Conservation (phyloP, 2,888 invertebrate genomes). For the Eretmocerus hayati region DNA sequence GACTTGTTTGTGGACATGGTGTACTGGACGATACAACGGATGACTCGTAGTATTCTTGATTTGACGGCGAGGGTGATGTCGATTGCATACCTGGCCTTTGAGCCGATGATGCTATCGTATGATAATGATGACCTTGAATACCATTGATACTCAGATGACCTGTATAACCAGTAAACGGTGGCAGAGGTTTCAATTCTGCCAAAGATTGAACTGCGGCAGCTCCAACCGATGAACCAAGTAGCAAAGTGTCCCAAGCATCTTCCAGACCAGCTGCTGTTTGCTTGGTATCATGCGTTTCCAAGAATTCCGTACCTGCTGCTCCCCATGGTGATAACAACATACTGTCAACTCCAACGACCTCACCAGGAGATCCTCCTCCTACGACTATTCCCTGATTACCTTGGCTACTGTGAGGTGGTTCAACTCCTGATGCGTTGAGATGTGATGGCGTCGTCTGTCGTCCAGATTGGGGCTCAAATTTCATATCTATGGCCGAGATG, state of each 20-base stretch:
- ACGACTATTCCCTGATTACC: conserved; percentile 35
- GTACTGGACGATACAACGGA: conserved; percentile 49
- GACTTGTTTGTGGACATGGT: conserved; percentile 38
- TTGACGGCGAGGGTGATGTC: conserved; percentile 41
- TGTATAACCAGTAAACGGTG: conserved; percentile 81
- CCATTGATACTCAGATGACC: conserved; percentile 82
- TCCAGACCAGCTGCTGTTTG: conserved; percentile 39
- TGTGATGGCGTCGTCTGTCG: conserved; percentile 38
- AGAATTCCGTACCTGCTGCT: conserved; percentile 35
- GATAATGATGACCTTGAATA: conserved; percentile 80
- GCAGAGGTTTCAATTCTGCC: conserved; percentile 77
- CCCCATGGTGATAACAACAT: conserved; percentile 40
- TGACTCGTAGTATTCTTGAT: conserved; percentile 45
- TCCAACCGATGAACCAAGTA: conserved; percentile 53
- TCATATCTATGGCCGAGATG: conserved; percentile 37
- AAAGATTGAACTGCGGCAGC: conserved; percentile 58
- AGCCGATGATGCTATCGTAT: conserved; percentile 62
- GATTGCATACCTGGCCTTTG: conserved; percentile 42
- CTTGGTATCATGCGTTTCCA: conserved; percentile 39
- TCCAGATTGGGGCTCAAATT: conserved; percentile 42
- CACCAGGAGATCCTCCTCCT: conserved; percentile 37
- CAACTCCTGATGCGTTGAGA: conserved; percentile 37
- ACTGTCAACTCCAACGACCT: conserved; percentile 42
- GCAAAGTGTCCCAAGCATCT: conserved; percentile 66
- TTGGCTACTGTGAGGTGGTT: conserved; percentile 43